Evolutionary conservation across 1,140 invertebrate species (phyloP).

Genomic region (Contarinia nasturtii): DNA sequence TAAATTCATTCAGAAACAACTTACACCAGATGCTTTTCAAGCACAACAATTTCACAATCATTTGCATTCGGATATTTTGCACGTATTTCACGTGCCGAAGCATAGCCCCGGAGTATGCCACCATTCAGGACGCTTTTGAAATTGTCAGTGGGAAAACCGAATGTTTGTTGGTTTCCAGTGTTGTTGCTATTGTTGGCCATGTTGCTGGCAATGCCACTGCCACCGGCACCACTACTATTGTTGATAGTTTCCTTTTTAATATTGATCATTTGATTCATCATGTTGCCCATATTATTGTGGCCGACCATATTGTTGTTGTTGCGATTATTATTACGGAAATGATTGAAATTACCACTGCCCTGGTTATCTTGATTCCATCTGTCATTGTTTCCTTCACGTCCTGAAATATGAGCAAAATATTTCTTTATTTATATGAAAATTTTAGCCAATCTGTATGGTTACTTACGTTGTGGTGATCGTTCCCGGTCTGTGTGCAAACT

Average conservation of each 20-base stretch:
- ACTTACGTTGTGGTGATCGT: too few species aligned
- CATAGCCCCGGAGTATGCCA: not conserved
- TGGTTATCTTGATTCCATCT: too few species aligned
- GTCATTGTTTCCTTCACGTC: too few species aligned
- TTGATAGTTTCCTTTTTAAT: too few species aligned
- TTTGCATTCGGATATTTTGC: slow-evolving; percentile 24
- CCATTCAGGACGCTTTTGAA: not conserved
- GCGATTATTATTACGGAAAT: too few species aligned
- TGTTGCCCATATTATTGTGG: too few species aligned
- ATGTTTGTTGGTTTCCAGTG: not conserved
- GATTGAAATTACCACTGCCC: too few species aligned
- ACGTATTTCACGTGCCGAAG: not conserved
- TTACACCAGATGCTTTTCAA: slow-evolving; percentile 61
- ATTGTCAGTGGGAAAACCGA: not conserved
- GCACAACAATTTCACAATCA: slow-evolving; percentile 76
- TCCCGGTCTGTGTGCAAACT: too few species aligned
- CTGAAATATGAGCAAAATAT: too few species aligned
- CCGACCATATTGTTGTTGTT: too few species aligned
- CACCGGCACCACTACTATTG: not conserved
- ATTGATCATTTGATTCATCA: not conserved
- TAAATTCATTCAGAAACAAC: slow-evolving; percentile 19
- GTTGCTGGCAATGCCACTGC: not conserved
- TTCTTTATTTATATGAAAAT: too few species aligned
- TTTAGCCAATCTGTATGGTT: too few species aligned
- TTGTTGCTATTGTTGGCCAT: not conserved